Percentiles rank a stretch among this genome's conserved stretches.
Conservation (phyloP, 2,113 vertebrate genomes). For the Dasypus novemcinctus region DNA sequence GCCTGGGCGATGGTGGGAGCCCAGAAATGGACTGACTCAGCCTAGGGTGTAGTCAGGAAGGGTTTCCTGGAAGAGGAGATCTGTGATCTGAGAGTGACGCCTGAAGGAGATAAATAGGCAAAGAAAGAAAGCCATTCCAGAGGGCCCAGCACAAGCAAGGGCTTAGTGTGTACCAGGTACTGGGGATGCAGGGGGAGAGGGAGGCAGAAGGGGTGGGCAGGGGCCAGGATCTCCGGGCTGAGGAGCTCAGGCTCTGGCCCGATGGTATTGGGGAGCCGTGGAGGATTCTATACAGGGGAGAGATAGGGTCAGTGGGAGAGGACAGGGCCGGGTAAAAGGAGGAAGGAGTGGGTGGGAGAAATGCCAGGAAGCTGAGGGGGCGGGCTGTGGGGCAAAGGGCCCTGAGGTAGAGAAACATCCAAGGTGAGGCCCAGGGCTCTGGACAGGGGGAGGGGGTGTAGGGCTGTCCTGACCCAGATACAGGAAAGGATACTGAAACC, state of each 20-base stretch:
- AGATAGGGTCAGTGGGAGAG: background rate
- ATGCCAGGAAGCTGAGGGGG: background rate
- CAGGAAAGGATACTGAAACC: background rate
- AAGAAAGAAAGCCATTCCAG: background rate
- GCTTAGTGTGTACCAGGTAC: background rate
- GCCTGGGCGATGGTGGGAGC: background rate
- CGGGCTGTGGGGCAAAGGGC: background rate
- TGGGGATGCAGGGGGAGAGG: background rate
- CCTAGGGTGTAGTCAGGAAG: background rate
- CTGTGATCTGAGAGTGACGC: background rate
- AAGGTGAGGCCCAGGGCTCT: background rate
- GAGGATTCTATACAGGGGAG: background rate
- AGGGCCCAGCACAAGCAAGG: background rate
- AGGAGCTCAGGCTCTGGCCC: background rate
- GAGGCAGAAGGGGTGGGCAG: background rate
- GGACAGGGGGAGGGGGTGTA: accelerated
- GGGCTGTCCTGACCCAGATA: background rate
- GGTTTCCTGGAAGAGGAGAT: background rate
- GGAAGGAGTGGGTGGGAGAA: too few species aligned
- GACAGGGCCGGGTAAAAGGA: background rate
- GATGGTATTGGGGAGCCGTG: background rate
- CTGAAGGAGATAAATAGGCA: background rate
- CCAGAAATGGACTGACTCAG: background rate
- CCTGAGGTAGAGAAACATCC: accelerated
- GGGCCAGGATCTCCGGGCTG: too few species aligned